Conservation (phyloP, 1,140 invertebrate species). For the Heliothis virescens region DNA sequence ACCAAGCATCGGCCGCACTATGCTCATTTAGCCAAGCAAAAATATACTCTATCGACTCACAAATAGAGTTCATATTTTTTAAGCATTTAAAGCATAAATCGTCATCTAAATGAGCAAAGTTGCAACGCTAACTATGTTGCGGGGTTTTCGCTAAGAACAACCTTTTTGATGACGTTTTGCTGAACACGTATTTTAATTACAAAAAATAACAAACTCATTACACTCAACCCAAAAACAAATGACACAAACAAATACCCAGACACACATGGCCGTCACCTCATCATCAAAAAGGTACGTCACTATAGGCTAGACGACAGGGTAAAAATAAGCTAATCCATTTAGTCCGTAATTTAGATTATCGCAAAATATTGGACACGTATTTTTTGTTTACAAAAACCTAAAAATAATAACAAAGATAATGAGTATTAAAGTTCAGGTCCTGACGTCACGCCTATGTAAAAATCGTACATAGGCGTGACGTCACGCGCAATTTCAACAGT, state of each 20-base stretch:
- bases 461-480: too few relatives aligned
- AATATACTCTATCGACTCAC: slow-evolving; percentile 36
- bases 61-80: slow-evolving; percentile 2
- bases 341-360: too few relatives aligned
- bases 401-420: too few relatives aligned
- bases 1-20: slow-evolving; percentile 63
- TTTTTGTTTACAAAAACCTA: too few relatives aligned
- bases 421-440: too few relatives aligned
- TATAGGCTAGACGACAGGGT: background rate
- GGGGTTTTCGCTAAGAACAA: slow-evolving; percentile 41
- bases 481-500: too few relatives aligned
- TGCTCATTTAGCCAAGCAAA: slow-evolving; percentile 66
- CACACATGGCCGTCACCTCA: slow-evolving; percentile 6
- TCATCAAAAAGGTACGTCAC: slow-evolving; percentile 49
- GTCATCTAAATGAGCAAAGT: slow-evolving; percentile 63
- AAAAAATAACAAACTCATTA: slow-evolving; percentile 4
- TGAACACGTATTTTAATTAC: background rate
- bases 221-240: background rate
- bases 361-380: too few relatives aligned
- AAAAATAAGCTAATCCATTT: too few relatives aligned
- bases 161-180: slow-evolving; percentile 37
- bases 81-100: slow-evolving; percentile 21
- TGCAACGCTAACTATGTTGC: slow-evolving; percentile 58
- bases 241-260: slow-evolving; percentile 14
- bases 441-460: too few relatives aligned